Base-by-base conservation (phyloP, 64 coral and sea anemone species). In the Acropora yongei region DNA sequence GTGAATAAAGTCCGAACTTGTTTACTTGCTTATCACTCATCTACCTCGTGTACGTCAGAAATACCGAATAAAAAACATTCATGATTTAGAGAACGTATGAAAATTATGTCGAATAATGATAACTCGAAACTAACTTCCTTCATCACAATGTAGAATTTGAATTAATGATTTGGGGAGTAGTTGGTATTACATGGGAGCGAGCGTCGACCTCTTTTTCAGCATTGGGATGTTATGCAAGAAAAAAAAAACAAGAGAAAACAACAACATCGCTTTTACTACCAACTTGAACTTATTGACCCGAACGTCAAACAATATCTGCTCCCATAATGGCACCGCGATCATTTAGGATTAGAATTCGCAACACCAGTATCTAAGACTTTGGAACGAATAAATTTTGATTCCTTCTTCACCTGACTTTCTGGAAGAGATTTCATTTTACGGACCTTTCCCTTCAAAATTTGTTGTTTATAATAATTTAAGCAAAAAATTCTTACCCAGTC, bases 401-500 rank as follows among this genome's bases (percentile, higher is more conserved):
- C 60, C 7, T 13, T 63, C 2, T 63, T 13, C 16, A 13, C 60
- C 6, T 63, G 6, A 3, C 60, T 63, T 63, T 63, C 10, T 63
- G 16, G 11, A 5, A 14, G 8, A 0, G 10, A 12, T 63, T 63
- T 12, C 11, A 11, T 63, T 63, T 63, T 14, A 10, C 60, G 11
- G 60, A 63, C 60, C 60, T 16, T 63, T 12, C 2, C 51, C 9
- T 55, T 55, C 13, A 63, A 14, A 3, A 3, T 63, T 63, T 12
- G 14, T 63, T 63, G 3, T 12, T 63, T 7, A 13, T 12, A 63
- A 1, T 11, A 10, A 11, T 63, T 14, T 71, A 71, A 55, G 68
- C 68, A 19, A 41, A 5, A 77, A 84, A 13, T 55, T 19, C 93
- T 95, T 75, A 98, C 96, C 93, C 44, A 95, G 41, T 87, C 93